Evolutionary conservation across 1,140 invertebrate species (phyloP).

Genomic region (Harpegnathos saltator): DNA sequence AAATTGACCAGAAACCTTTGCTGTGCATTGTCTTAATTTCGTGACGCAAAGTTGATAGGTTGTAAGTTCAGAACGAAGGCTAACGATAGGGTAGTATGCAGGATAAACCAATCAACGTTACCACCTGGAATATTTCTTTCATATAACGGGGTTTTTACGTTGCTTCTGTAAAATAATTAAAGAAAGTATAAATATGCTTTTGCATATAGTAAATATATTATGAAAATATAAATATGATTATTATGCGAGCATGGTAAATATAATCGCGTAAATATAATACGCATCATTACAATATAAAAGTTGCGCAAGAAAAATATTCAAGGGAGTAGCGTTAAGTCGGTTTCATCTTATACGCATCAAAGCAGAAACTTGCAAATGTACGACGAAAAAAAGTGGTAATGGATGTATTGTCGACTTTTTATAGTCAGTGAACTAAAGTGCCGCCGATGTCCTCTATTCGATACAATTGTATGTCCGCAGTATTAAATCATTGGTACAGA

Average conservation of each 20-base stretch:
- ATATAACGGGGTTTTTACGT: not conserved
- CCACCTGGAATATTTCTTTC: constrained; percentile 12
- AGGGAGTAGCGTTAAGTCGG: constrained; percentile 34
- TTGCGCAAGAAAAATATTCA: constrained; percentile 37
- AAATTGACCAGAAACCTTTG: constrained; percentile 82
- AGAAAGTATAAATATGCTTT: not conserved
- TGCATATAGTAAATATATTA: no score
- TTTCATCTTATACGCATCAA: constrained; percentile 31
- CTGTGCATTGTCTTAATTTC: constrained; percentile 76
- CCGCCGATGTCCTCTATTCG: constrained; percentile 42
- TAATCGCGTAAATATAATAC: not conserved
- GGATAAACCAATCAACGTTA: not conserved
- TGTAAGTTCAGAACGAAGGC: constrained; percentile 27
- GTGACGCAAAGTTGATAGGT: constrained; percentile 30
- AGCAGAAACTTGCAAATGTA: constrained; percentile 51
- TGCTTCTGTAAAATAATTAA: constrained; percentile 5
- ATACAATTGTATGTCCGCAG: constrained; percentile 78
- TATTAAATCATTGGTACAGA: constrained; percentile 82
- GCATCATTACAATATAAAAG: not conserved
- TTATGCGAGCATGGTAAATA: no score
- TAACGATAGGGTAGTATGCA: not conserved
- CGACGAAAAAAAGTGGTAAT: constrained; percentile 53
- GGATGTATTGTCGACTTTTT: constrained; percentile 71
- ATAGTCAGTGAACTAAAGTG: constrained; percentile 56
- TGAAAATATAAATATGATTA: no score